A percentile compares a stretch with the other conserved stretches of the same genome.
phyloP scores from a whole-genome alignment of 2,113 vertebrate genomes.

The Tamias sibiricus region DNA sequence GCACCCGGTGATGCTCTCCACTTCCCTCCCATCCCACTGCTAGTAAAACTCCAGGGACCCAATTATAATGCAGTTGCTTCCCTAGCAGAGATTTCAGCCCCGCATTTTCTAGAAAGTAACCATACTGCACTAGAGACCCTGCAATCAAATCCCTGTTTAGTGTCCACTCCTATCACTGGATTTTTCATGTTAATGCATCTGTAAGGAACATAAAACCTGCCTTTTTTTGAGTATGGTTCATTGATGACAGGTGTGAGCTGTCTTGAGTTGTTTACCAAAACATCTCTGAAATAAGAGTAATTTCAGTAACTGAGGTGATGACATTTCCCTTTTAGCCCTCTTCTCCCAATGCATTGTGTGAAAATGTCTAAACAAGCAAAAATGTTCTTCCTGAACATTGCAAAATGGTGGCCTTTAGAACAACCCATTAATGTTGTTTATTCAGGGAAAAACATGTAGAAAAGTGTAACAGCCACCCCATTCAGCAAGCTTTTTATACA shows the following conservation, averaged over 20 bases:
- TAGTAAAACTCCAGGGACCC: conserved; percentile 73
- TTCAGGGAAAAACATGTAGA: conserved; percentile 25
- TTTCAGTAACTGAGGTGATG: conserved; percentile 22
- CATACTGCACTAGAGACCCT: not conserved
- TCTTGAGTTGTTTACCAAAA: conserved; percentile 59
- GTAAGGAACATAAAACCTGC: not conserved
- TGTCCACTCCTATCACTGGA: not conserved
- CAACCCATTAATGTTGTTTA: not conserved
- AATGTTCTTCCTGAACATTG: not conserved
- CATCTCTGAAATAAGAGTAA: conserved; percentile 51
- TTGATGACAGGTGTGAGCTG: not conserved
- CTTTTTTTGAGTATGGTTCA: not conserved
- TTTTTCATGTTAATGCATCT: not conserved
- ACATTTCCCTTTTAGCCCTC: conserved; percentile 37
- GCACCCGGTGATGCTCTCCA: not conserved
- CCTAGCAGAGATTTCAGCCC: conserved; percentile 36
- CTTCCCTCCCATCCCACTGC: not conserved
- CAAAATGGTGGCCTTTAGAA: conserved; percentile 23
- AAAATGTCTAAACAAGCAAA: conserved; percentile 54
- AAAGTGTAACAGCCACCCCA: not conserved
- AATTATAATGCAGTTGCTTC: conserved; percentile 61
- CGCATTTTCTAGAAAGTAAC: not conserved
- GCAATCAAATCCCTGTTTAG: not conserved
- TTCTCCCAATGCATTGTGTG: not conserved
- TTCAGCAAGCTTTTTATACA: not conserved